These are phyloP conservation scores for Folsomia manolachei DNA, from an alignment of 2,888 invertebrate species.

Conservation along the genomic window DNA sequence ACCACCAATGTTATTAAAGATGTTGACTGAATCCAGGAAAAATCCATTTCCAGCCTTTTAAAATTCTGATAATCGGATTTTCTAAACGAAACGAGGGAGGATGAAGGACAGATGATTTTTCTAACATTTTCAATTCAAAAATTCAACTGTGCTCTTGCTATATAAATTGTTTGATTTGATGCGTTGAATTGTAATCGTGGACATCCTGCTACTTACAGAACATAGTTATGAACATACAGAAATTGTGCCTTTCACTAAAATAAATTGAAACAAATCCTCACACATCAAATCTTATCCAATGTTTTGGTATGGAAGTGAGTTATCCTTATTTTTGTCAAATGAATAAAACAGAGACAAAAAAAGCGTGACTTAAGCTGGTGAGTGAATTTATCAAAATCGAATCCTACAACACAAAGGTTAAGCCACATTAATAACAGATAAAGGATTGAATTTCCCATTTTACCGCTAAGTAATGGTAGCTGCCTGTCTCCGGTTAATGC, in stretches of 20 bases:
- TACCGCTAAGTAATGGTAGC: constrained; percentile 1
- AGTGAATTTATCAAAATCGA: constrained; percentile 19
- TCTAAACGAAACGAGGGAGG: constrained; percentile 11
- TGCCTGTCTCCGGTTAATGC: too few species aligned
- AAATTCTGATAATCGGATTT: constrained; percentile 8
- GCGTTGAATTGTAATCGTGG: background rate
- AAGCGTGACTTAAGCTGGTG: constrained; percentile 6
- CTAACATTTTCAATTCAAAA: background rate
- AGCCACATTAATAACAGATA: background rate
- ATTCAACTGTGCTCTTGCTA: background rate
- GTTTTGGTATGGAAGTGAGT: background rate
- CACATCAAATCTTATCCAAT: background rate
- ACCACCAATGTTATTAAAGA: background rate
- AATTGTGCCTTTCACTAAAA: too few species aligned
- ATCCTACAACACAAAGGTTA: too few species aligned
- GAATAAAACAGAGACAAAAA: background rate
- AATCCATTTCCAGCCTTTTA: background rate
- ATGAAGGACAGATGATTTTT: constrained; percentile 19
- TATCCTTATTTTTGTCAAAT: constrained; percentile 9
- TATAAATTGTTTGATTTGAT: background rate
- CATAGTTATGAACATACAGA: too few species aligned
- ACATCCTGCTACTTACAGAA: background rate
- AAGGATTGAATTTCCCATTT: constrained; percentile 13
- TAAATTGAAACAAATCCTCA: too few species aligned
- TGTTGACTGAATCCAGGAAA: background rate